These are phyloP conservation scores for Serripes groenlandicus DNA, from an alignment of 2,888 invertebrate genomes.

Conservation along the genomic window DNA sequence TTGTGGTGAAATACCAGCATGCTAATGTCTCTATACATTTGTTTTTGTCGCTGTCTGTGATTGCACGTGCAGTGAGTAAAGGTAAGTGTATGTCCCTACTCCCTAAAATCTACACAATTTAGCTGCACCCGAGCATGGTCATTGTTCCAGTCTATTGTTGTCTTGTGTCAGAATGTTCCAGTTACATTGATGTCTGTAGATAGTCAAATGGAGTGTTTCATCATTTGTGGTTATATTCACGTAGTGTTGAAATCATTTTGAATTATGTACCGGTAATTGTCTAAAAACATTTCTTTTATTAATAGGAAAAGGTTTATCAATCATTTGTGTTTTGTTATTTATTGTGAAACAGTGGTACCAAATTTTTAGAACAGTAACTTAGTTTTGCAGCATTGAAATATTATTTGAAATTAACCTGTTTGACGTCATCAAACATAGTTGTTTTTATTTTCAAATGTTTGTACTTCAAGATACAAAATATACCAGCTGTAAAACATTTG, in stretches of 20 bases:
- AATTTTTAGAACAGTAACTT: neutral
- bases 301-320: neutral
- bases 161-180: neutral
- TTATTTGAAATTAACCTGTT: neutral
- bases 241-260: neutral
- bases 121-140: neutral
- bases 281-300: neutral
- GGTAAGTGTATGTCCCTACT: too few species aligned
- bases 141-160: neutral
- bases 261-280: neutral
- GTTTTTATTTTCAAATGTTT: too few species aligned
- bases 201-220: neutral
- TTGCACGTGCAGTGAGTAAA: conserved; percentile 70
- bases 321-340: neutral
- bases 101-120: neutral
- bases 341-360: neutral
- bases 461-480: too few species aligned
- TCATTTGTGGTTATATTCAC: neutral
- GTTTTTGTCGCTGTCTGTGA: conserved; percentile 66
- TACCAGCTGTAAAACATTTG: too few species aligned
- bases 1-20: conserved; percentile 41
- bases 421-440: too few species aligned
- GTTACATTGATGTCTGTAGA: neutral
- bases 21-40: conserved; percentile 62
- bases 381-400: neutral